These are phyloP conservation scores for Carassius gibelio DNA, from an alignment of 2,113 vertebrate species.

Conservation along the genomic window DNA sequence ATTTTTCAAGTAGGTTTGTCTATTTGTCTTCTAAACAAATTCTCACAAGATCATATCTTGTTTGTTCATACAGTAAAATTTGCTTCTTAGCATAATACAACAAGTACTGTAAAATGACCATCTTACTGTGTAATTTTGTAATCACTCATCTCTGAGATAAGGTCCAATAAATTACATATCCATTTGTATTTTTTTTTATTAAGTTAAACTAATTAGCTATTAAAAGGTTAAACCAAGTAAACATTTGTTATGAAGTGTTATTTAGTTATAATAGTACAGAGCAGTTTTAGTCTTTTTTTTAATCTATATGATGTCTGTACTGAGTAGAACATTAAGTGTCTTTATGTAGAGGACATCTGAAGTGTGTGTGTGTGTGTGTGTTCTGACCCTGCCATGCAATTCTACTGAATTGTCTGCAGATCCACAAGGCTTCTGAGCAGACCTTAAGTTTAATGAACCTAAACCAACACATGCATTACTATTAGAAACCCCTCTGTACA, in stretches of 20 bases:
- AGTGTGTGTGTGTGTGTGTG: background rate
- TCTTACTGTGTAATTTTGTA: background rate
- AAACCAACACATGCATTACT: background rate
- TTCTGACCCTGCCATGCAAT: background rate
- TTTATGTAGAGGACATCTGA: background rate
- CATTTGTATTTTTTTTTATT: too few species aligned
- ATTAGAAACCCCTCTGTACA: background rate
- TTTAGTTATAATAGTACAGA: too few species aligned
- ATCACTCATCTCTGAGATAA: background rate
- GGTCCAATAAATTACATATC: too few species aligned
- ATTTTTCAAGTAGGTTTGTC: background rate
- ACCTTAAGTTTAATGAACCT: background rate
- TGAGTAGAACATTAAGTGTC: background rate
- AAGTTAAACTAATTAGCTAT: background rate
- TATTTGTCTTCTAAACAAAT: background rate
- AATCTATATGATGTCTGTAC: too few species aligned
- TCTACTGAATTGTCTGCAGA: background rate
- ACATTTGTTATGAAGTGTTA: too few species aligned
- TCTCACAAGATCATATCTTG: background rate
- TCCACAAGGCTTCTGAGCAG: background rate
- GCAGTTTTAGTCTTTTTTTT: too few species aligned
- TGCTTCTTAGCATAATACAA: background rate
- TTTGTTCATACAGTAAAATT: background rate
- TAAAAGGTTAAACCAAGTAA: background rate
- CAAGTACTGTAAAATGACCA: background rate